Base-by-base conservation (phyloP, 2,797 vertebrate genomes). In the Poliocrania exsul region DNA sequence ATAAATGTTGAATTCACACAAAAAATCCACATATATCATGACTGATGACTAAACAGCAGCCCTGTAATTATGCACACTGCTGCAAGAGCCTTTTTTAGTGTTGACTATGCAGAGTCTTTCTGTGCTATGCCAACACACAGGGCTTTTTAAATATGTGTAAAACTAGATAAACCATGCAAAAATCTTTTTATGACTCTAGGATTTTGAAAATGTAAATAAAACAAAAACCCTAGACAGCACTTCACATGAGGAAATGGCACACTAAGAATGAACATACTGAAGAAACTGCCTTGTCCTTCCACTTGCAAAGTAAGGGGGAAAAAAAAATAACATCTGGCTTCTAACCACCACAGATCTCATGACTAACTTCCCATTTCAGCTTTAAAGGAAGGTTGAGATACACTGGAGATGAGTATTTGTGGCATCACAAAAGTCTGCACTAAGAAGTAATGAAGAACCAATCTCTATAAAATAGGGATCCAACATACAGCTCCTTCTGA, bases 301-400 rank as follows among this genome's bases (percentile, higher is more conserved):
- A 78, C 61, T 95, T 92, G 73, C 62, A 74, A 72, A 84, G 71
- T 26, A 79, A 87, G 33, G 38, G 38, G 16, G 44, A n/a, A 21
- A n/a, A 65, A 58, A 70, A 81, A 40, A 67, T 4, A 91, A 93
- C 92, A 94, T 95, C 96, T 91, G 95, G 89, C 13, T 54, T 74
- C 46, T 64, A 91, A 92, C 82, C 56, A 91, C 62, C 83, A 50
- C 47, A 64, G 79, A 96, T 69, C 93, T 92, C 72, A 80, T 95
- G 91, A 97, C 80, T 82, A 90, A 95, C 88, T 97, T 96, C 96
- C 91, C 38, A 91, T 86, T 96, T 97, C 79, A 86, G 75, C 87
- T 93, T 70, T 70, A 91, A 79, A 86, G 79, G 38, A 78, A 56
- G 57, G 38, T 5, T 89, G 69, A 87, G 75, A 90, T 66, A 85